Evolutionary conservation across 2,113 vertebrate genomes (phyloP), one percentile per base, ranked within the genome.

Genomic region (Psettodes erumei): DNA sequence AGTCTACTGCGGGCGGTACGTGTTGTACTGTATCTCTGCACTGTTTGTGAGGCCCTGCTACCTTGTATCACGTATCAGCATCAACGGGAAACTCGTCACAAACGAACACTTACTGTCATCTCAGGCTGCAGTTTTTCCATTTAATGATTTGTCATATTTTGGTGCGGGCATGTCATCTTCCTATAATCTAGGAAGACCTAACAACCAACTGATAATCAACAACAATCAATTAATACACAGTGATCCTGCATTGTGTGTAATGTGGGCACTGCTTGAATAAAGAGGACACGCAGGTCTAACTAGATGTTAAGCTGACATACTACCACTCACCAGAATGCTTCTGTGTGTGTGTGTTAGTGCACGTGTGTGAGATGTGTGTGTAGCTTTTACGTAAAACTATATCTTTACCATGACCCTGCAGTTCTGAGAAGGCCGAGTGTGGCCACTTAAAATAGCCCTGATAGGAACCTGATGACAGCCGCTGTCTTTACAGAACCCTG

Each of bases 401-500:
- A 90, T 82, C 74, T 89, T 90, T 88, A 89, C 38, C 71, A 76
- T 86, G 82, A 90, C 77, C 88, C 80, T 77, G 76, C 82, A 72
- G 19, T 91, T 91, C 86, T 86, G 45, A 91, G 89, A 92, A 92
- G 67, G 30, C 72, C 3, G 9, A 75, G 77, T 59, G 71, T 45
- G 75, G 62, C 77, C 60, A 84, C 88, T 92, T 83, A 72, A 92
- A 92, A 93, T 92, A 91, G 84, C 86, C 43, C 65, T 18, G 77
- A 89, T 65, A 82, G 86, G 83, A 92, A 88, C 87, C 51, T 33
- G 89, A 85, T 67, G 87, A 90, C 88, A 84, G 83, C 65, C 54
- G 37, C 70, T 3, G 71, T 88, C 82, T 88, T 88, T 79, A 70
- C 68, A 65, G 71, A 83, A 64, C 65, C 48, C 42, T 80, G 76